Evolutionary conservation across 2,888 invertebrate genomes (phyloP), one percentile per base, ranked within the genome.

Genomic region (Raillietiella orientalis): DNA sequence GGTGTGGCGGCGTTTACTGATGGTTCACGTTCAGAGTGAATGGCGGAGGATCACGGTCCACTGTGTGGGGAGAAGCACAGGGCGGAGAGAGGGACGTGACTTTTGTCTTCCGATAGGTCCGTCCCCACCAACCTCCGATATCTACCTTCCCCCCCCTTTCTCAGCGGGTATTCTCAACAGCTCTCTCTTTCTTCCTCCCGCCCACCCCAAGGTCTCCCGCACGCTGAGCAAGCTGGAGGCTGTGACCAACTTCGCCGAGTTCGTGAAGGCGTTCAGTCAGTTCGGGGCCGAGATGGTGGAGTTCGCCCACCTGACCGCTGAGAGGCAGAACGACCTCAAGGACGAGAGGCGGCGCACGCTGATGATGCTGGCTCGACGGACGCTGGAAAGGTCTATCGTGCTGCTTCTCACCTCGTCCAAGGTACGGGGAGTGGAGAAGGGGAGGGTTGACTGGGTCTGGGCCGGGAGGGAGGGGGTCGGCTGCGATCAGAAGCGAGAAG

Each of bases 201-300:
- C n/a, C n/a, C n/a, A n/a, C n/a, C n/a, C n/a, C n/a, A n/a, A 36
- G 36, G 37, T 36, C 13, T 32, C 35, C 5, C 30, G 30, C 24
- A 34, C 34, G 13, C 27, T 37, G 14, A 35, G 43, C 24, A 42
- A 49, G 20, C 38, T 57, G 29, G 55, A 56, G 36, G 43, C 41
- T 30, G 51, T 53, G 11, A 42, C 45, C 26, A 46, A 47, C 32
- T 52, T 52, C 37, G 79, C 87, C 26, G 93, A 96, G 50, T 96
- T 96, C 47, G 90, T 96, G 29, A 75, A 84, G 44, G 82, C 87
- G 13, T 96, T 96, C 53, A 84, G 87, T 36, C 79, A 87, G 46
- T 93, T 96, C 46, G 96, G 93, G 21, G 71, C 71, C 13, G 87
- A 93, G 47, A 93, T 96, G 90, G 87, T 96, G 34, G 90, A 93